These are phyloP conservation scores for Paguma larvata DNA, from an alignment of 2,797 vertebrate genomes.

Conservation along the genomic window DNA sequence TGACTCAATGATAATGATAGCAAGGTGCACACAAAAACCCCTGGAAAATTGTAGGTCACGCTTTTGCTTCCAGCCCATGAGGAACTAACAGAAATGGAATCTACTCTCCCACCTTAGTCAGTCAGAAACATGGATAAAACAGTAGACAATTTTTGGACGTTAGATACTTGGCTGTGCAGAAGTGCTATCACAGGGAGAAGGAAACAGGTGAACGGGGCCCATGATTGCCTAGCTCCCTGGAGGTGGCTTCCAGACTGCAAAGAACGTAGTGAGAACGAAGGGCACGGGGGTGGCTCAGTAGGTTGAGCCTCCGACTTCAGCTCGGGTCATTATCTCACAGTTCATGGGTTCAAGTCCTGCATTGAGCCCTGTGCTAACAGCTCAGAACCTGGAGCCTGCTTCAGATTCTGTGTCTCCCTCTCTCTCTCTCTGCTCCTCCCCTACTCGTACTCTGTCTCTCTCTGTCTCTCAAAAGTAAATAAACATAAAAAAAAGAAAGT, in stretches of 20 bases:
- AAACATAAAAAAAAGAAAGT: background rate
- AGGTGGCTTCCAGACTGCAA: background rate
- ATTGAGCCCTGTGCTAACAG: no score
- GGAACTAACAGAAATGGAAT: background rate
- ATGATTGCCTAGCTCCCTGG: rapidly evolving
- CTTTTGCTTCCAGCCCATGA: background rate
- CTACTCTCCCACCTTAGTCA: background rate
- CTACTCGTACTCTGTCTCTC: no score
- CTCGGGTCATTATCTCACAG: no score
- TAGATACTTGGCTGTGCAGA: background rate
- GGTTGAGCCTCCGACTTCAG: no score
- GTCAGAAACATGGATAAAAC: background rate
- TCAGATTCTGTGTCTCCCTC: no score
- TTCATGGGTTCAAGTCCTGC: no score
- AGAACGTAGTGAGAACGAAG: background rate
- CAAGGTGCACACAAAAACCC: background rate
- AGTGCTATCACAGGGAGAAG: background rate
- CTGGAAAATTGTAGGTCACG: background rate
- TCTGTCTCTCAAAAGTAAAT: no score
- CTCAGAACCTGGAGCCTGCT: no score
- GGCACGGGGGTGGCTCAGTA: no score
- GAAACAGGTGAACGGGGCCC: background rate
- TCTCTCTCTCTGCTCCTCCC: no score
- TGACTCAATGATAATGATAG: background rate
- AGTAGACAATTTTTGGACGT: background rate